Base-by-base conservation (phyloP, 2,888 invertebrate species). In the Watsonalla binaria region DNA sequence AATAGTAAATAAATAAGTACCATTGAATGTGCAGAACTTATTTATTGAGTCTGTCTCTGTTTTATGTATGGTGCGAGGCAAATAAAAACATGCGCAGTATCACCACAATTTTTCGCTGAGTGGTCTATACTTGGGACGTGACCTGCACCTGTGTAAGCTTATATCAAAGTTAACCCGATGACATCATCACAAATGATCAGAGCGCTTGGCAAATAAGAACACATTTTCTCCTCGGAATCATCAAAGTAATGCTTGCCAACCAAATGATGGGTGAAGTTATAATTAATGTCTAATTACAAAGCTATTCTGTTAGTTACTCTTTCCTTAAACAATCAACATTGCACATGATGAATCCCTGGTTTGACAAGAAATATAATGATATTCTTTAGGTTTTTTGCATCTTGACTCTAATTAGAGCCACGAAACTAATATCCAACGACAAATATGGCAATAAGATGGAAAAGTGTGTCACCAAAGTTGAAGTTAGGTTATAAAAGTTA, bases 401-500 rank as follows among this genome's bases (percentile, higher is more conserved):
- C 9, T 59, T 54, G 56, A 58, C 45, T 54, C 46, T 53, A 45
- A 55, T 37, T 6, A 60, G 49, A 52, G 53, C 58, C 57, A 61
- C 54, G 61, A 58, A 8, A 4, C 8, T 13, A 6, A 5, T 51
- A 45, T 9, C 6, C 6, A 13, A 35, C 39, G 60, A 63, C 58
- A 66, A 67, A 61, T 63, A 66, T 55, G 54, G 49, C 48, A 56
- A 34, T 52, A 68, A 61, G 56, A 56, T 57, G 56, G 48, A 61
- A 67, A 75, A 71, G 72, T 77, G 69, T 78, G 81, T 80, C 81
- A 73, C 76, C 73, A 80, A 76, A 72, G 67, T 70, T 68, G 65
- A 60, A 65, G 55, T 59, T 74, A 84, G 84, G 84, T 84, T 84
- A 84, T 79, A 83, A 82, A 77, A 83, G 82, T 69, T 76, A 82